A percentile compares a stretch with the other conserved stretches of the same genome.
Evolutionary conservation across 2,888 invertebrate genomes (phyloP).

Genomic region (Charanyca ferruginea): DNA sequence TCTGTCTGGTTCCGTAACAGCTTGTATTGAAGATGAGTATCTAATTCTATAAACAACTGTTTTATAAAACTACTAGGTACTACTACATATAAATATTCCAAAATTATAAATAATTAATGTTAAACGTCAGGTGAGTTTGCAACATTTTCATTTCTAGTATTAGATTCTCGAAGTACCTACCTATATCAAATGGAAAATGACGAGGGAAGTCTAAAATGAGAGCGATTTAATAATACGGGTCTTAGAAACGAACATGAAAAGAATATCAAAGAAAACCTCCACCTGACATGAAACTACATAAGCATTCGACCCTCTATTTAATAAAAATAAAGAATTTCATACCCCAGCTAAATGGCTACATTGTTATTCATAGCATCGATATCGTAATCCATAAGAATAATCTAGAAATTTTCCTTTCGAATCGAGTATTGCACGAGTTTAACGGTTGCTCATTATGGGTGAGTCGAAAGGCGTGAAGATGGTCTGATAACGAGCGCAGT

Average conservation of each 20-base stretch:
- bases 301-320: conserved; percentile 48
- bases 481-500: conserved; percentile 64
- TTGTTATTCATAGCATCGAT: conserved; percentile 57
- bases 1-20: background rate
- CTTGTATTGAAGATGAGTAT: background rate
- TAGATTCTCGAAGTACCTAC: conserved; percentile 5
- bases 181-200: conserved; percentile 22
- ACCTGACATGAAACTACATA: conserved; percentile 43
- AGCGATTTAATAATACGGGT: conserved; percentile 28
- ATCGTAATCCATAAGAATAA: conserved; percentile 57
- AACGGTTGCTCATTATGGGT: conserved; percentile 60
- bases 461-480: conserved; percentile 70
- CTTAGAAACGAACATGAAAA: conserved; percentile 33
- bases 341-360: conserved; percentile 31
- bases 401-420: conserved; percentile 62
- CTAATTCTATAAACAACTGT: background rate
- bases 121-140: background rate
- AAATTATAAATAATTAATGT: background rate
- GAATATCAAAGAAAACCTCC: conserved; percentile 46
- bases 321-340: conserved; percentile 53
- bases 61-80: too few species aligned
- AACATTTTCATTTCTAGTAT: conserved; percentile 5
- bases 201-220: conserved; percentile 1
- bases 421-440: conserved; percentile 57
- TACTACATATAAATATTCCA: background rate